Evolutionary conservation across 2,797 vertebrate genomes (phyloP).

Genomic region (Acomys russatus): DNA sequence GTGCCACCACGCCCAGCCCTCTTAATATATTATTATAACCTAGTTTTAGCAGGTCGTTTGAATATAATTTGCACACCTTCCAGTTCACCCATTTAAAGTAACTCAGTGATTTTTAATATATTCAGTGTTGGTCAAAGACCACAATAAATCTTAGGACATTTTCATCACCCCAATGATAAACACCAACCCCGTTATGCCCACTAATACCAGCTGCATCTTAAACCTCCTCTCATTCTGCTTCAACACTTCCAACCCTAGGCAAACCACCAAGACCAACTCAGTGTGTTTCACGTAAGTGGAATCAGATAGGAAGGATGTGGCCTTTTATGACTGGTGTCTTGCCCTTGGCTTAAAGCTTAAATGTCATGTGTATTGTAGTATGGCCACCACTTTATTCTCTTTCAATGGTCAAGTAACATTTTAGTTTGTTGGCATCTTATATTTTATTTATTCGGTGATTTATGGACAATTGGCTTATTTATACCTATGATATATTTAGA

Average conservation of each 20-base stretch:
- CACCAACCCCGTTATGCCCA: neutral
- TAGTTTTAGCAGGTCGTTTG: neutral
- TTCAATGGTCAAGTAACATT: constrained; percentile 45
- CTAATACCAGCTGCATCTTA: neutral
- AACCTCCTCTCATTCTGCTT: neutral
- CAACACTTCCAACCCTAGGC: neutral
- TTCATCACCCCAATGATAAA: constrained; percentile 16
- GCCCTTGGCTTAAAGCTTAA: constrained; percentile 4
- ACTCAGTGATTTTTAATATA: constrained; percentile 36
- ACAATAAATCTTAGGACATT: constrained; percentile 41
- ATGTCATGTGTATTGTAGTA: constrained; percentile 27
- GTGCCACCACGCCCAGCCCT: too few relatives aligned
- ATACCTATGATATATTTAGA: neutral
- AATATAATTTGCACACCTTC: neutral
- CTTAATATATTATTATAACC: neutral
- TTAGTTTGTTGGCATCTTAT: neutral
- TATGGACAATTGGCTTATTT: neutral
- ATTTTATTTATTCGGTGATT: neutral
- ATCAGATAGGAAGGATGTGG: neutral
- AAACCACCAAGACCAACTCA: neutral
- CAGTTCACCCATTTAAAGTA: neutral
- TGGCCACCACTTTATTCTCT: neutral
- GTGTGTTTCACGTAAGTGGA: neutral
- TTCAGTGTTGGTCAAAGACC: neutral
- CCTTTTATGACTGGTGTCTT: constrained; percentile 15